phyloP scores from a whole-genome alignment of 2,797 vertebrate genomes.

The Taeniopygia guttata region DNA sequence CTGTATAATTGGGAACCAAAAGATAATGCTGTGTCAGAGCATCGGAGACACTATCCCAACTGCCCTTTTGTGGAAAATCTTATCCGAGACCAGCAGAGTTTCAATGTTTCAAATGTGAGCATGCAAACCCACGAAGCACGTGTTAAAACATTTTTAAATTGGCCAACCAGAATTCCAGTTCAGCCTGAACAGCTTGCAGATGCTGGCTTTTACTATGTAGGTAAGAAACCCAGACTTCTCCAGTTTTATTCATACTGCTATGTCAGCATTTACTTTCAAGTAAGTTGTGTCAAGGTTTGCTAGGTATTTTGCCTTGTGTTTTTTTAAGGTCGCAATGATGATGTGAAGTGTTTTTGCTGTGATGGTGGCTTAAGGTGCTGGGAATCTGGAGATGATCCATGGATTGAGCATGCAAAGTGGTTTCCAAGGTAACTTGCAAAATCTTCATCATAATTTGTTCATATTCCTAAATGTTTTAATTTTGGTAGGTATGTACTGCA shows the following conservation, averaged over 20 bases:
- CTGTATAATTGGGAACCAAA: constrained; percentile 96
- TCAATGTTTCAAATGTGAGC: constrained; percentile 88
- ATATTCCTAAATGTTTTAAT: neutral
- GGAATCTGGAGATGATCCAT: constrained; percentile 97
- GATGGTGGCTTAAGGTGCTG: constrained; percentile 97
- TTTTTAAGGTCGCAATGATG: constrained; percentile 89
- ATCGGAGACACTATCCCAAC: constrained; percentile 91
- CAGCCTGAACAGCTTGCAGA: constrained; percentile 91
- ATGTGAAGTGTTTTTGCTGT: constrained; percentile 98
- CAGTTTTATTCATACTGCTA: neutral
- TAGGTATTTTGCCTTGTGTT: neutral
- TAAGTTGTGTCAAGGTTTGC: neutral
- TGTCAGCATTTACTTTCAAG: neutral
- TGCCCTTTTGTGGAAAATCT: constrained; percentile 88
- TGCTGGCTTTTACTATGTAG: constrained; percentile 97
- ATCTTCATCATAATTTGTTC: neutral
- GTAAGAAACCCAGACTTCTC: constrained; percentile 72
- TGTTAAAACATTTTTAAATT: constrained; percentile 89
- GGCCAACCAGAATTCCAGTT: constrained; percentile 91
- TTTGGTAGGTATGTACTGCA: neutral
- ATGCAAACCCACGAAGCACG: constrained; percentile 92
- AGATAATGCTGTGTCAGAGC: constrained; percentile 90
- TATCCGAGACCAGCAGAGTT: constrained; percentile 71
- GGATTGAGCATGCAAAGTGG: constrained; percentile 99
- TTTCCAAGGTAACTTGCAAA: constrained; percentile 90